Percentiles rank a stretch among this genome's conserved stretches.
These are phyloP conservation scores for Trogon surrucura DNA, from an alignment of 2,113 vertebrate species.

Conservation along the genomic window DNA sequence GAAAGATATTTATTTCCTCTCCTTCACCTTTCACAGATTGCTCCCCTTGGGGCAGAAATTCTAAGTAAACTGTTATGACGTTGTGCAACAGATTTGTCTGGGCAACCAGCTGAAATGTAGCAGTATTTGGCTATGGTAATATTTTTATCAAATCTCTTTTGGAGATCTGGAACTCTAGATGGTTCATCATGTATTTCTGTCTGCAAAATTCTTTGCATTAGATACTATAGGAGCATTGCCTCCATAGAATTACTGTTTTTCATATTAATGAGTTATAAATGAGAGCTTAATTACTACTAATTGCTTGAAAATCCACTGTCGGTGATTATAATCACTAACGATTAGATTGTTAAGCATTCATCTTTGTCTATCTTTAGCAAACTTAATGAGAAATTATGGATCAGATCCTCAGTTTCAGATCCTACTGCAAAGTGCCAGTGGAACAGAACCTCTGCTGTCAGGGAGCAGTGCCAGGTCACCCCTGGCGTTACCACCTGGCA, in stretches of 20 bases:
- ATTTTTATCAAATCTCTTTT: slow-evolving; percentile 15
- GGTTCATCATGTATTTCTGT: background rate
- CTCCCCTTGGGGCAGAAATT: background rate
- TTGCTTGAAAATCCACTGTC: slow-evolving; percentile 63
- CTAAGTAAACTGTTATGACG: background rate
- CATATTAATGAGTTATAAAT: slow-evolving; percentile 62
- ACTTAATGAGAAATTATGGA: slow-evolving; percentile 40
- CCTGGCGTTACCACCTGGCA: fast-evolving
- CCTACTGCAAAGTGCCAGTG: background rate
- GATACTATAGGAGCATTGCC: background rate
- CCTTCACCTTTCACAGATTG: background rate
- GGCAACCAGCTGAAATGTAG: slow-evolving; percentile 3
- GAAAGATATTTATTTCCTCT: background rate
- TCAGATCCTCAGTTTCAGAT: background rate
- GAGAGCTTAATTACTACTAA: slow-evolving; percentile 61
- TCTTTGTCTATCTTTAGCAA: slow-evolving; percentile 45
- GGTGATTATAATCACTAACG: slow-evolving; percentile 37
- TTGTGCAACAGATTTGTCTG: background rate
- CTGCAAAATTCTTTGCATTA: slow-evolving; percentile 22
- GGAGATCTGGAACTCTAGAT: background rate
- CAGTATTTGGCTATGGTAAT: background rate
- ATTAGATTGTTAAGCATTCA: slow-evolving; percentile 48
- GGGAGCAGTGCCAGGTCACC: background rate
- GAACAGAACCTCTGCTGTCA: background rate
- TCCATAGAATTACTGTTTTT: slow-evolving; percentile 45